Percentiles rank a stretch among this genome's conserved stretches.
These are phyloP conservation scores for Amphibalanus amphitrite DNA, from an alignment of 1,140 invertebrate species.

Conservation along the genomic window DNA sequence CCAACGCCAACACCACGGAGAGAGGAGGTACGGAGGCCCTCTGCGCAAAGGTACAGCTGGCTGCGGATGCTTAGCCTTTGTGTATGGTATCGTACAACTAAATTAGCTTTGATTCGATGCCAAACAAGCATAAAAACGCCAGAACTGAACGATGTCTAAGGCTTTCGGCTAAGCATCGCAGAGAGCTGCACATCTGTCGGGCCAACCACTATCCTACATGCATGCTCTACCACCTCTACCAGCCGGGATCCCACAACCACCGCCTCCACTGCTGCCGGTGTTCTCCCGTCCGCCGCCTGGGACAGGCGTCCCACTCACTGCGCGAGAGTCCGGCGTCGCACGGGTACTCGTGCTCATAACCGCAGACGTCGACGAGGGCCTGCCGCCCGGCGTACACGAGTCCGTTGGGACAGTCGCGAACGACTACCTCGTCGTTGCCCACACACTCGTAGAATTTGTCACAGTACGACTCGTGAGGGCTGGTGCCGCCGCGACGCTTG, in stretches of 20 bases:
- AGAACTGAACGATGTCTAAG: too few species aligned
- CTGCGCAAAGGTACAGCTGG: too few species aligned
- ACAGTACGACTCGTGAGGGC: constrained; percentile 26
- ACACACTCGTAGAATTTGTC: constrained; percentile 30
- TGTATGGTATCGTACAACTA: too few species aligned
- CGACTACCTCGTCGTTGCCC: constrained; percentile 21
- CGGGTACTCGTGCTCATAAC: constrained; percentile 29
- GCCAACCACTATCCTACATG: neutral
- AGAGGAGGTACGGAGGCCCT: too few species aligned
- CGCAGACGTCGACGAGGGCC: constrained; percentile 25
- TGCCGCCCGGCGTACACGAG: constrained; percentile 25
- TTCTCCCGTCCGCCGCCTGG: neutral
- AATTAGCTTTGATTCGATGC: too few species aligned
- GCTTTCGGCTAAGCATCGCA: too few species aligned
- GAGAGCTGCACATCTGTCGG: too few species aligned
- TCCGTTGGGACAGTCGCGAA: constrained; percentile 30
- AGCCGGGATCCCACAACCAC: neutral
- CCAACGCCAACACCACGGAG: too few species aligned
- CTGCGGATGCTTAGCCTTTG: too few species aligned
- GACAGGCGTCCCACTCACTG: constrained; percentile 25
- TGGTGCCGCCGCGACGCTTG: constrained; percentile 18
- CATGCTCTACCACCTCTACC: constrained; percentile 1
- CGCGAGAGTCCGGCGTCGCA: constrained; percentile 23
- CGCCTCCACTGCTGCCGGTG: neutral
- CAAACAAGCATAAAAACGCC: too few species aligned